Evolutionary conservation across 1,140 invertebrate species (phyloP).

Genomic region (Drosophila ficusphila): DNA sequence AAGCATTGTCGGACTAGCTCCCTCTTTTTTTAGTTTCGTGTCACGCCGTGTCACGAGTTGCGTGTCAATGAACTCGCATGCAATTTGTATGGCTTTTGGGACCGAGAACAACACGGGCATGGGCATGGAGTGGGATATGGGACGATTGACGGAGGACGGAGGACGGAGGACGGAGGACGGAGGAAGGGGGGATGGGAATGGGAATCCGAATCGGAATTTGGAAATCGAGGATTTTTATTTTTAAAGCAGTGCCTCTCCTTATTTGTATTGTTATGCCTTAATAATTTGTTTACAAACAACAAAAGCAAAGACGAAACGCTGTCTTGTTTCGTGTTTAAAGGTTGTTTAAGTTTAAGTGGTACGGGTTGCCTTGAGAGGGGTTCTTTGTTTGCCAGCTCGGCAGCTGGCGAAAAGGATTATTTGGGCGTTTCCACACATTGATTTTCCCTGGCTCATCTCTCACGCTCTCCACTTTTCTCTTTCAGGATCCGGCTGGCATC

Average conservation of each 20-base stretch:
- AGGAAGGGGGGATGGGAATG: background rate
- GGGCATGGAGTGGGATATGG: background rate
- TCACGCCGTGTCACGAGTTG: conserved; percentile 49
- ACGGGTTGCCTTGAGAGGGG: conserved; percentile 11
- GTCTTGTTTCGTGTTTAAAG: conserved; percentile 20
- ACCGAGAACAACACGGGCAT: no score
- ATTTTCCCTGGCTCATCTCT: conserved; percentile 18
- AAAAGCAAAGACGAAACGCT: conserved; percentile 25
- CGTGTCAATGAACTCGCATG: conserved; percentile 79
- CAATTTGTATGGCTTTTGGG: conserved; percentile 72
- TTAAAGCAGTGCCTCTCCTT: conserved; percentile 56
- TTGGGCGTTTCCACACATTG: conserved; percentile 43
- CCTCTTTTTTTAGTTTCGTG: background rate
- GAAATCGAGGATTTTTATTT: conserved; percentile 64
- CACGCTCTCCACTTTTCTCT: conserved; percentile 20
- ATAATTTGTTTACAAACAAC: conserved; percentile 75
- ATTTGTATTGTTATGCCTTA: conserved; percentile 70
- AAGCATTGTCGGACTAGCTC: conserved; percentile 38
- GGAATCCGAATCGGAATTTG: conserved; percentile 35
- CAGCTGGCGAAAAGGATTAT: conserved; percentile 28
- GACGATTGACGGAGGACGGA: no score
- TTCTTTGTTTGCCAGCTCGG: conserved; percentile 29
- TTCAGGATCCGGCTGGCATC: conserved; percentile 99
- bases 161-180: no score
- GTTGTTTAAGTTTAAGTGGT: conserved; percentile 22